Percentiles rank a stretch among this genome's conserved stretches.
These are phyloP conservation scores for Drosophila histrio DNA, from an alignment of 2,888 invertebrate genomes.

Conservation along the genomic window DNA sequence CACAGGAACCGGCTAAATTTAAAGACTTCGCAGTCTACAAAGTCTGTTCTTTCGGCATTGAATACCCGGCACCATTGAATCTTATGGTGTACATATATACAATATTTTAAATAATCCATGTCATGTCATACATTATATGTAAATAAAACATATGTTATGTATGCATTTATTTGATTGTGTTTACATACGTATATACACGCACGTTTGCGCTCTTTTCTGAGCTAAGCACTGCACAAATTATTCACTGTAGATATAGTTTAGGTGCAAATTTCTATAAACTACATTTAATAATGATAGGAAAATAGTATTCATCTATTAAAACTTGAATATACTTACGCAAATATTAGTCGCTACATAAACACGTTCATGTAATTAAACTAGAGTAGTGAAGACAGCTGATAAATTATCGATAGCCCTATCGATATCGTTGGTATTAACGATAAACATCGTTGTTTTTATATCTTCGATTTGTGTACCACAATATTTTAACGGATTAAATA, in stretches of 20 bases:
- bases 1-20: background rate
- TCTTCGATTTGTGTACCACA: too few species aligned
- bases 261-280: background rate
- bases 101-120: background rate
- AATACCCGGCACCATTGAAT: background rate
- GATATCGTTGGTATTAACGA: background rate
- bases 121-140: background rate
- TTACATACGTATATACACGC: background rate
- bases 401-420: background rate
- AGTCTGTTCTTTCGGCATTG: background rate
- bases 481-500: too few species aligned
- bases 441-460: background rate
- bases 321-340: slow-evolving; percentile 11
- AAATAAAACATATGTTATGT: background rate
- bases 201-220: background rate
- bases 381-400: slow-evolving; percentile 4
- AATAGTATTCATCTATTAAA: background rate
- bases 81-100: background rate
- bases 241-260: background rate
- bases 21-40: background rate
- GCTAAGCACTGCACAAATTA: background rate
- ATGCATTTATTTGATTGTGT: background rate
- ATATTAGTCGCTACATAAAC: slow-evolving; percentile 2
- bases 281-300: background rate
- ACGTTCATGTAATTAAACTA: slow-evolving; percentile 8